phyloP scores from a whole-genome alignment of 1,140 invertebrate species.

The Procambarus clarkii region DNA sequence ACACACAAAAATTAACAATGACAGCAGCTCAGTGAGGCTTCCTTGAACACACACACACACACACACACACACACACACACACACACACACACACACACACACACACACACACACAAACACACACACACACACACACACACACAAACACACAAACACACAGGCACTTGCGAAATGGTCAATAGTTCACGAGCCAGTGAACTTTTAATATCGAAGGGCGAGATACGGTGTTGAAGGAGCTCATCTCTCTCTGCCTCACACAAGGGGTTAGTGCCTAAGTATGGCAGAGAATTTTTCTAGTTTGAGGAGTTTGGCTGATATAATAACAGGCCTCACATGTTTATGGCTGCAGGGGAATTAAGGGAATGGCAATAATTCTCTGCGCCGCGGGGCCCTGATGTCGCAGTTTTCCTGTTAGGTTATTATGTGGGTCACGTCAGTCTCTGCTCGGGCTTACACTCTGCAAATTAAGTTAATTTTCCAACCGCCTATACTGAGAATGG shows the following conservation, averaged over 20 bases:
- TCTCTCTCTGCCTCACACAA: background rate
- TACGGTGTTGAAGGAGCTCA: background rate
- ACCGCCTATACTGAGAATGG: background rate
- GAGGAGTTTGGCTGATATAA: constrained; percentile 44
- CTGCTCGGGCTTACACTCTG: background rate
- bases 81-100: too few relatives aligned
- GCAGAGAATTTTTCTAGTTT: constrained; percentile 38
- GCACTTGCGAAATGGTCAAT: too few relatives aligned
- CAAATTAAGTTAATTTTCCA: background rate
- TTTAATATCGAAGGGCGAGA: too few relatives aligned
- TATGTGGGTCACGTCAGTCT: background rate
- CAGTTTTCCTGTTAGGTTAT: background rate
- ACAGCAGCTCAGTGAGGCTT: too few relatives aligned
- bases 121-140: too few relatives aligned
- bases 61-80: too few relatives aligned
- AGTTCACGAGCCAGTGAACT: too few relatives aligned
- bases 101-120: too few relatives aligned
- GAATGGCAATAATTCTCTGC: constrained; percentile 30
- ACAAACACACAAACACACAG: too few relatives aligned
- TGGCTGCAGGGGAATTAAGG: constrained; percentile 22
- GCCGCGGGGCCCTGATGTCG: background rate
- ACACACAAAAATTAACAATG: too few relatives aligned
- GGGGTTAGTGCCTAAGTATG: constrained; percentile 20
- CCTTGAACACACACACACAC: too few relatives aligned
- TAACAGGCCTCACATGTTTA: constrained; percentile 36